Base-by-base conservation (phyloP, 2,888 invertebrate genomes). In the Biston stratarius region DNA sequence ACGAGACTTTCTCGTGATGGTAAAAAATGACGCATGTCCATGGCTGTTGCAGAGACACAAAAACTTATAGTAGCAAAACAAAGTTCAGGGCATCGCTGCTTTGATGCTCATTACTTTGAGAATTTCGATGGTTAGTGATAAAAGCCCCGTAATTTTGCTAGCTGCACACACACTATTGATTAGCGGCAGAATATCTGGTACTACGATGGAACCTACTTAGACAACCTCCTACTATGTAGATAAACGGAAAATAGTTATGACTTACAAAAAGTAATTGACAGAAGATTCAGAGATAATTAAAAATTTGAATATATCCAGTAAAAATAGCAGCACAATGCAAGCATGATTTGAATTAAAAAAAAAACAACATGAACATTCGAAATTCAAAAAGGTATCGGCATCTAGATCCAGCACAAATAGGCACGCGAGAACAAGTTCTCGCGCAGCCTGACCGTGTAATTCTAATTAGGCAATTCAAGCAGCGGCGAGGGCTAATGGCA, bases 381-480 rank as follows among this genome's bases (percentile, higher is more conserved):
- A 49, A 40, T 49, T 49, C 48, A 67, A 67, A 67, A 69, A 72
- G 70, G 70, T 73, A 67, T 64, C 73, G 52, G n/a, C 76, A 83
- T 83, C 83, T 81, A 80, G 83, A 83, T 83, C 71, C 69, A 61
- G 72, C 80, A 77, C 79, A 79, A 82, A 80, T 81, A 82, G 83
- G 76, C 70, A 73, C 67, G 71, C 74, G 82, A 82, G 78, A 84
- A 87, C 88, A 85, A 82, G 89, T 86, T 83, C 73, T 72, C 75
- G 75, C 74, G 76, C 77, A 75, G 49, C 69, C 69, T 61, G 66
- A 64, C 80, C 86, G 81, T 87, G 90, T 90, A 89, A 88, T 90
- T 92, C 91, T 93, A 93, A 93, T 93, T 92, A 93, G 93, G 91
- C 91, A 91, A 91, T 90, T 86, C 88, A 85, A 85, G 85, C 85